phyloP scores from a whole-genome alignment of 2,113 vertebrate genomes.

The Catagonus wagneri region DNA sequence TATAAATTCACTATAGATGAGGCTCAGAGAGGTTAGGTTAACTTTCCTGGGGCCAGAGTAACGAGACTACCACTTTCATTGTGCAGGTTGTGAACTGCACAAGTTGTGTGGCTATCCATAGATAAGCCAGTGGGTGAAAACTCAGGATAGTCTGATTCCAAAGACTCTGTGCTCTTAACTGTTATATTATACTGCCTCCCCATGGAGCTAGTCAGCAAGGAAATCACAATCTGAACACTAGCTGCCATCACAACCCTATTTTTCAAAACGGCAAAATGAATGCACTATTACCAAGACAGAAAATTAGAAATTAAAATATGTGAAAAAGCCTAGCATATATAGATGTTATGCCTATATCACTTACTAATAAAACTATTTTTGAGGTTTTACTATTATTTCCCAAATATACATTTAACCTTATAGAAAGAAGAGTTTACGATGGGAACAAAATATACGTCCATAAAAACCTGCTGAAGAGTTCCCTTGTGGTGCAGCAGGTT shows the following conservation, averaged over 20 bases:
- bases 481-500: too few relatives aligned
- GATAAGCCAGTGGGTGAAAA: background rate
- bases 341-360: background rate
- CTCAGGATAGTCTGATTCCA: background rate
- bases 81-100: background rate
- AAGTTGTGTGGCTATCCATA: background rate
- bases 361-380: constrained; percentile 56
- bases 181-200: background rate
- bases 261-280: constrained; percentile 55
- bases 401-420: constrained; percentile 33
- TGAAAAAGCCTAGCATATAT: background rate
- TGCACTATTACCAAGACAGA: constrained; percentile 28
- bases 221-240: constrained; percentile 29
- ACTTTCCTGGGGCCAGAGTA: background rate
- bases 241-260: background rate
- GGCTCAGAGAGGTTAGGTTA: constrained; percentile 4
- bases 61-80: background rate
- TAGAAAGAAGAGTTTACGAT: constrained; percentile 30
- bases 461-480: background rate
- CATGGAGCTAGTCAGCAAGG: background rate
- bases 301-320: constrained; percentile 3
- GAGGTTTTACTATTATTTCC: constrained; percentile 8
- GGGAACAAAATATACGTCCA: constrained; percentile 14
- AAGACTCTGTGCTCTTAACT: background rate
- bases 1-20: constrained; percentile 33